A percentile compares a stretch with the other conserved stretches of the same genome.
Evolutionary conservation across 2,888 invertebrate species (phyloP).

Genomic region (Dromius quadrimaculatus): DNA sequence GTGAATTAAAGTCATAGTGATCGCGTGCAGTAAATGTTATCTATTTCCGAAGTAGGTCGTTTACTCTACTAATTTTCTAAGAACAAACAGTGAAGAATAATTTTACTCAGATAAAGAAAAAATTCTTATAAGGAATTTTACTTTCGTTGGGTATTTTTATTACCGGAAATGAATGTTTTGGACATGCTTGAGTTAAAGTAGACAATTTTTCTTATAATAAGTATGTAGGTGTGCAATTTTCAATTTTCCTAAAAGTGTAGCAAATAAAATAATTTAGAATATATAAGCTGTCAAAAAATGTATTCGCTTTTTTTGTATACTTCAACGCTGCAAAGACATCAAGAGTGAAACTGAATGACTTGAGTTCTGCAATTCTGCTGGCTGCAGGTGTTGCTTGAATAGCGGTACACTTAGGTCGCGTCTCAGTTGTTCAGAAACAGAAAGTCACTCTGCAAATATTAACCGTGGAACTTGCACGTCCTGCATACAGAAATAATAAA

Average conservation of each 20-base stretch:
- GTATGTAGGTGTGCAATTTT: not conserved
- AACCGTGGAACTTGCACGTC: constrained; percentile 48
- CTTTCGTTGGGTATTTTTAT: not conserved
- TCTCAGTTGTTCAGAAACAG: constrained; percentile 42
- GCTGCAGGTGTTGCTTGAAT: constrained; percentile 33
- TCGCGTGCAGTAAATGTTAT: constrained; percentile 17
- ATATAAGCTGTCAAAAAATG: too few relatives aligned
- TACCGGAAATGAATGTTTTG: constrained; percentile 13
- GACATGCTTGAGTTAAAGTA: not conserved
- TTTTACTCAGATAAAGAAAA: constrained; percentile 2
- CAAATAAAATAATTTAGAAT: too few relatives aligned
- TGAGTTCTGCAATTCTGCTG: constrained; percentile 11
- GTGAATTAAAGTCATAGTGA: constrained; percentile 2
- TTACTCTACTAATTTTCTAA: constrained; percentile 6
- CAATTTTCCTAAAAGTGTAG: not conserved
- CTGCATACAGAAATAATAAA: constrained; percentile 46
- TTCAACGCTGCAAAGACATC: constrained; percentile 14
- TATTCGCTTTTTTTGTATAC: not conserved
- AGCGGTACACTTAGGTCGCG: constrained; percentile 35
- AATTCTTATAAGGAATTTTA: not conserved
- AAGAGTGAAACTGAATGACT: constrained; percentile 28
- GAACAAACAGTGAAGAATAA: constrained; percentile 9
- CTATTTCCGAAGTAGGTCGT: constrained; percentile 9
- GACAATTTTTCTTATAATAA: constrained; percentile 4
- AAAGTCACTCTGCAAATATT: constrained; percentile 51